These are phyloP conservation scores for Drosophila lowei DNA, from an alignment of 1,140 invertebrate species.

Conservation along the genomic window DNA sequence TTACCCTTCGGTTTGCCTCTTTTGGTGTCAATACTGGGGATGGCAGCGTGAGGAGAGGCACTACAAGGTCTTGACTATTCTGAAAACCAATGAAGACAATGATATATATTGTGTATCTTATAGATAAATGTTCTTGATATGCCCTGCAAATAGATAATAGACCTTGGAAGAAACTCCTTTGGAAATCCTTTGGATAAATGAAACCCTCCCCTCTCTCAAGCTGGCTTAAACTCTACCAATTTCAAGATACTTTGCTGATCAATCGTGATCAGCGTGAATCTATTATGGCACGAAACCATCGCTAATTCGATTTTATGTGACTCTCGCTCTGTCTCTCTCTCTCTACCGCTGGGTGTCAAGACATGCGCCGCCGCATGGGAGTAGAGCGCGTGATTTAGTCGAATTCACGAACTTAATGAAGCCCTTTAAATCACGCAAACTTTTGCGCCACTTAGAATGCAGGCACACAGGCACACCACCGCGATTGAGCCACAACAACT, in stretches of 20 bases:
- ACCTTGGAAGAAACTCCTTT: too few relatives aligned
- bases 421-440: constrained; percentile 83
- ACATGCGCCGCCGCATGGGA: constrained; percentile 59
- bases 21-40: constrained; percentile 13
- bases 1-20: constrained; percentile 27
- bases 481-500: constrained; percentile 73
- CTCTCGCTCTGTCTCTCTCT: background rate
- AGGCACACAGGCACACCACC: constrained; percentile 3
- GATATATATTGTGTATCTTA: too few relatives aligned
- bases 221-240: too few relatives aligned
- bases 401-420: constrained; percentile 83
- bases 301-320: constrained; percentile 6
- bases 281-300: constrained; percentile 37
- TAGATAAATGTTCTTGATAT: too few relatives aligned
- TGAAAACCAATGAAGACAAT: background rate
- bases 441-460: constrained; percentile 76
- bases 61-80: background rate
- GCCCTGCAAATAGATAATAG: too few relatives aligned
- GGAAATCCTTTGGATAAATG: too few relatives aligned
- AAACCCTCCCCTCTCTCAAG: too few relatives aligned
- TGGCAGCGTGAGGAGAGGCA: background rate
- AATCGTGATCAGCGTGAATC: constrained; percentile 16
- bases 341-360: constrained; percentile 57
- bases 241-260: too few relatives aligned
- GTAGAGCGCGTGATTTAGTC: constrained; percentile 81